Conservation (phyloP, 2,888 invertebrate species). For the Quadriops clusia region DNA sequence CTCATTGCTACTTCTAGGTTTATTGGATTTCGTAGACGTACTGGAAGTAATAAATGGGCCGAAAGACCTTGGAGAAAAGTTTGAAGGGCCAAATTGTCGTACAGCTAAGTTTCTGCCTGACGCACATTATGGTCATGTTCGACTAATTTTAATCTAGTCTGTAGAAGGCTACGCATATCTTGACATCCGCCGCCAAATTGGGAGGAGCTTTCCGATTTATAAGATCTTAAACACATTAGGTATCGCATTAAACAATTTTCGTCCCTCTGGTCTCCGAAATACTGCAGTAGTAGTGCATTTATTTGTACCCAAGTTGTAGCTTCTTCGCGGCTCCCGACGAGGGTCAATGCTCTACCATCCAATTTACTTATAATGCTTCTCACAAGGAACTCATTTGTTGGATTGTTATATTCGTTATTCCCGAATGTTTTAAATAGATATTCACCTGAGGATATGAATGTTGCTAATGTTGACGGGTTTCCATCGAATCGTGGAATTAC, state of each 20-base stretch:
- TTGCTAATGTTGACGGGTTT: not conserved
- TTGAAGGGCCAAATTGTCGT: not conserved
- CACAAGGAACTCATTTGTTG: slow-evolving; percentile 1
- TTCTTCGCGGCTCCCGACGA: not conserved
- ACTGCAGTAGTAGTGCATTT: not conserved
- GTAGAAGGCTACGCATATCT: not conserved
- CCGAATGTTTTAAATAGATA: not conserved
- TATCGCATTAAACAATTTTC: slow-evolving; percentile 2
- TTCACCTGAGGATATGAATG: slow-evolving; percentile 1
- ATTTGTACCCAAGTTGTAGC: not conserved
- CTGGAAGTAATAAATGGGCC: not conserved
- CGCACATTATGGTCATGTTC: too few species aligned
- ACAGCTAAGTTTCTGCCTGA: too few species aligned
- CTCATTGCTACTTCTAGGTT: slow-evolving; percentile 2
- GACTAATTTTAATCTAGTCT: not conserved
- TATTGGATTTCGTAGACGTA: not conserved
- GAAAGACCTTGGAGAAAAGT: not conserved
- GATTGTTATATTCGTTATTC: slow-evolving; percentile 1
- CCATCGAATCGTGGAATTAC: not conserved
- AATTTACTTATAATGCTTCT: slow-evolving; percentile 2
- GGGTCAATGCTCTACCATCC: not conserved
- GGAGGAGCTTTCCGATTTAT: not conserved
- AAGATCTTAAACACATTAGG: not conserved
- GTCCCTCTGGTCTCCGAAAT: slow-evolving; percentile 1
- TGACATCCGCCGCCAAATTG: slow-evolving; percentile 2